Percentiles rank a stretch among this genome's conserved stretches.
phyloP scores from a whole-genome alignment of 2,797 vertebrate species.

The Lutjanus argentimaculatus region DNA sequence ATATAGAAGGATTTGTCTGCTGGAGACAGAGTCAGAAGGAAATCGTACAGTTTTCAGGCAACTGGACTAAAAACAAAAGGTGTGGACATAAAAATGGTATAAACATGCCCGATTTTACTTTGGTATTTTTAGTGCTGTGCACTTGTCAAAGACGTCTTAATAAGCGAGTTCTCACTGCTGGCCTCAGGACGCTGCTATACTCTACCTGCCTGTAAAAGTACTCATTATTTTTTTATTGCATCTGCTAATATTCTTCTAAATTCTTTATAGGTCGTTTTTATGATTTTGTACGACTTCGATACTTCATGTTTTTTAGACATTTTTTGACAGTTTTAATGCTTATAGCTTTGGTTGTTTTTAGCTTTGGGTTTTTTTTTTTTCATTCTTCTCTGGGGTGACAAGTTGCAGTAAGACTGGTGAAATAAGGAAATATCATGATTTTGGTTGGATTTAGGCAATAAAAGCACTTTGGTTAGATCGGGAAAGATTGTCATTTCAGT shows the following conservation, averaged over 20 bases:
- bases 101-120: background rate
- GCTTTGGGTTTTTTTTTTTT: background rate
- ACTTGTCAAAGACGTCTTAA: background rate
- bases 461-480: no score
- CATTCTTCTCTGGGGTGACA: background rate
- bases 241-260: background rate
- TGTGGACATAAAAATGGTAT: no score
- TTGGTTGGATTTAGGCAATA: no score
- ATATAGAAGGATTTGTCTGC: background rate
- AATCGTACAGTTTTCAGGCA: background rate
- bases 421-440: no score
- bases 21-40: background rate
- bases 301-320: background rate
- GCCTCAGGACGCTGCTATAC: background rate
- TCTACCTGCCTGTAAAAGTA: background rate
- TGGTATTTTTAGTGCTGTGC: background rate
- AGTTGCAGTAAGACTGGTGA: background rate
- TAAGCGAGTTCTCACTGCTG: background rate
- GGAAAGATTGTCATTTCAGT: no score
- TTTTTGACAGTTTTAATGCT: background rate
- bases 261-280: background rate
- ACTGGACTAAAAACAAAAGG: background rate
- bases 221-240: background rate
- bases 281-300: background rate
- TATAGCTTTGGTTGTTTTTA: background rate